Percentiles rank a stretch among this genome's conserved stretches.
phyloP scores from a whole-genome alignment of 2,888 invertebrate species.

The Synergus itoensis region DNA sequence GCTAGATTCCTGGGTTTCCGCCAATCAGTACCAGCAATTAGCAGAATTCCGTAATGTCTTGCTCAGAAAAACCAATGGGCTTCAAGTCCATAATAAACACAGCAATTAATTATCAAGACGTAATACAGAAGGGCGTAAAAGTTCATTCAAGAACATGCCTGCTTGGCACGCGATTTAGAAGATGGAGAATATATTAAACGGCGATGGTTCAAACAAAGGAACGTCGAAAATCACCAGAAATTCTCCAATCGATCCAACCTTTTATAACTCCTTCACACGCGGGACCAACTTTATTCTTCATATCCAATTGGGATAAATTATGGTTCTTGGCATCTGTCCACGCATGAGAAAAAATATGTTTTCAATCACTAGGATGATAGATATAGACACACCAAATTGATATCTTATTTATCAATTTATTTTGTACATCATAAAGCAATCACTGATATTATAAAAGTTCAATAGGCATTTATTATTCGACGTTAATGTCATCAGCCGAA shows the following conservation, averaged over 20 bases:
- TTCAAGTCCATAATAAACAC: slow-evolving; percentile 51
- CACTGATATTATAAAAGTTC: too few species aligned
- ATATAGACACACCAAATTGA: neutral
- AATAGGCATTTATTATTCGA: too few species aligned
- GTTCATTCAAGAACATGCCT: neutral
- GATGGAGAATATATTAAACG: neutral
- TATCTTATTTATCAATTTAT: too few species aligned
- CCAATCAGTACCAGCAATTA: slow-evolving; percentile 72
- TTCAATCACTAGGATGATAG: neutral
- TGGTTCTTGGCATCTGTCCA: neutral
- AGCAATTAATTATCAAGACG: slow-evolving; percentile 28
- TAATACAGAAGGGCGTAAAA: neutral
- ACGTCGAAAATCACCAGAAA: slow-evolving; percentile 13
- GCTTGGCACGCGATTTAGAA: neutral
- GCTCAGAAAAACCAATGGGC: slow-evolving; percentile 57
- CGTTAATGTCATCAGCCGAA: too few species aligned
- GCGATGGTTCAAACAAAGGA: neutral
- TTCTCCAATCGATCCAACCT: neutral
- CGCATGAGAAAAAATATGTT: neutral
- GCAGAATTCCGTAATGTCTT: slow-evolving; percentile 69
- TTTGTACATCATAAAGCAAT: too few species aligned
- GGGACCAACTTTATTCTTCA: neutral
- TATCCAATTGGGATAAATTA: slow-evolving; percentile 9
- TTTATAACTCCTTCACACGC: slow-evolving; percentile 2
- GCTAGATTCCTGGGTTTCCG: slow-evolving; percentile 66